Base-by-base conservation (phyloP, 2,113 vertebrate genomes). In the Trachemys scripta region DNA sequence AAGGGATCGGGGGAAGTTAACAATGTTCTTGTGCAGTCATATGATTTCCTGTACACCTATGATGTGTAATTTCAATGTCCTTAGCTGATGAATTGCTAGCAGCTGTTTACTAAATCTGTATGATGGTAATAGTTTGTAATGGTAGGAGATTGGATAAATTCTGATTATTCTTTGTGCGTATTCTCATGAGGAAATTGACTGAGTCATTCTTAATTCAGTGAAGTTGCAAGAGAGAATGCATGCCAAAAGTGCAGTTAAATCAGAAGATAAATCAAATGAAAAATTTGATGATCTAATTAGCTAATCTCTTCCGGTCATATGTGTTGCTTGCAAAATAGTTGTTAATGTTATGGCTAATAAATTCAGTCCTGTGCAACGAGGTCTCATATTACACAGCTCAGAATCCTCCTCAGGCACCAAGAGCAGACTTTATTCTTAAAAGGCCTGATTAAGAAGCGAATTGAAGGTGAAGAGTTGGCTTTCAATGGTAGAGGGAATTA, bases 401-500 rank as follows among this genome's bases (percentile, higher is more conserved):
- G 82, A 95, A 81, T 95, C 56, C 59, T 96, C 80, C 94, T 75
- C 22, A 81, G 14, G 57, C 91, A 20, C 51, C 87, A 69, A 0
- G 2, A 90, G 76, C 57, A 76, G 79, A 89, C 19, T 85, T 89
- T 88, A 88, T 87, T 0, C 72, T 13, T 54, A 2, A 16, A 0
- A 1, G 76, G 96, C 56, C 1, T 76, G 49, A 88, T 76, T 95
- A 92, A 38, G 49, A 24, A 85, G 75, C 80, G 82, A 80, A 95
- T 38, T 0, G 0, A 45, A 76, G 20, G 72, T 10, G 20, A 22
- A 24, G 38, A 72, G 35, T 54, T 27, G 16, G 14, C 31, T n/a
- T 92, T 93, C 88, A 87, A 38, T 80, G 59, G 16, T 83, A 69
- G 29, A 54, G 49, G n/a, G 72, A 31, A 87, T 89, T 47, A 69